Base-by-base conservation (phyloP, 53 echinoderm and acorn worm species). In the Crossaster papposus region DNA sequence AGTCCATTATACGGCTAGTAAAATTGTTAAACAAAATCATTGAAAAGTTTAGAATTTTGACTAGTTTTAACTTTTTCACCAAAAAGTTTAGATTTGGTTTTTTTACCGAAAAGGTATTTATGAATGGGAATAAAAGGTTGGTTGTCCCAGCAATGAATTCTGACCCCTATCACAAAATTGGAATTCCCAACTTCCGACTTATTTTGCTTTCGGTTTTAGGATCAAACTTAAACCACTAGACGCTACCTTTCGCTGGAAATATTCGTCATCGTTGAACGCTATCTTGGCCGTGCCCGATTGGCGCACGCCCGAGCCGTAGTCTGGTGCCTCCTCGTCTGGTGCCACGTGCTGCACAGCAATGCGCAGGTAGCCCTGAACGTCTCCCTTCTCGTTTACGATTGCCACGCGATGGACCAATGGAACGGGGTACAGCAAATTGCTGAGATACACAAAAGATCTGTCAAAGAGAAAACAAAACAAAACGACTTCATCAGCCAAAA, bases 361-460 rank as follows among this genome's bases (percentile, higher is more conserved):
- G 38, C 98, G 93, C 10, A 97, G 93, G 72, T 95, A 97, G 53
- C 98, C 98, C 79, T 97, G 94, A 78, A 97, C 98, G 28, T 97
- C 98, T 24, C 98, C 98, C 76, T 93, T 96, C 90, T 97, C 98
- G 71, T 94, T 97, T 31, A 97, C 98, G 58, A 96, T 94, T 64
- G 96, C 94, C 30, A 97, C 93, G 11, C 96, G 96, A 74, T 97
- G 98, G 32, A 97, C 98, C 33, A 97, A 91, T 72, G 98, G 96
- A 17, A 97, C 91, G 70, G 98, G 97, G 83, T 89, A 90, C 24
- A 96, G 82, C 44, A 97, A 75, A 77, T 97, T 97, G 72, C 94
- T 96, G 80, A 96, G 86, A 89, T 97, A 97, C 23, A 97, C 94
- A 83, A 97, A 97, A 15, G 96, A 65, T 81, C 98, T 97, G 92